Percentiles rank a stretch among this genome's conserved stretches.
Conservation (phyloP, 2,797 vertebrate species). For the Coregonus sp. region DNA sequence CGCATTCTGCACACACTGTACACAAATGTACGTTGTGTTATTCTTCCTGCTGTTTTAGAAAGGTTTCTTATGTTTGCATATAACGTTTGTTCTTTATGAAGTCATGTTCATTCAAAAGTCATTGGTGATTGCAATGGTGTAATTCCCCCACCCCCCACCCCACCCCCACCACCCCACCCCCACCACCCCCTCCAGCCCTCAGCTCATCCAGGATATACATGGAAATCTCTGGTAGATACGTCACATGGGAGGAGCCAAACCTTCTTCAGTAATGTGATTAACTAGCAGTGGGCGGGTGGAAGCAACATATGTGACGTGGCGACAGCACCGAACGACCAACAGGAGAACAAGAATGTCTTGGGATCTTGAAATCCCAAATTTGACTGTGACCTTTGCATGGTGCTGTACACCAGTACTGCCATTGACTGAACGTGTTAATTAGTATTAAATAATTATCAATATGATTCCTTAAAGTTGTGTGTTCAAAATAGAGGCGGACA, state of each 20-base stretch:
- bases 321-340: background rate
- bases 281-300: constrained; percentile 56
- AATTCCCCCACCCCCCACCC: too few relatives aligned
- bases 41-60: too few relatives aligned
- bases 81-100: too few relatives aligned
- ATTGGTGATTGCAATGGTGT: too few relatives aligned
- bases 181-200: too few relatives aligned
- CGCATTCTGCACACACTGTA: background rate
- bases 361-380: constrained; percentile 36
- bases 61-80: too few relatives aligned
- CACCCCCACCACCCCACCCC: constrained; percentile 40
- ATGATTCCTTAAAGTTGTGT: constrained; percentile 27
- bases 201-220: constrained; percentile 45
- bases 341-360: constrained; percentile 10
- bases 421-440: background rate
- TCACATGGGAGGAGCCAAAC: constrained; percentile 48
- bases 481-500: constrained; percentile 65
- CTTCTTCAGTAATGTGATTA: constrained; percentile 75
- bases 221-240: constrained; percentile 47
- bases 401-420: constrained; percentile 4
- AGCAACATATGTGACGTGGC: constrained; percentile 41
- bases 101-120: too few relatives aligned
- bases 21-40: too few relatives aligned
- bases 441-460: constrained; percentile 20
- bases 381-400: constrained; percentile 15